These are phyloP conservation scores for Menura novaehollandiae DNA, from an alignment of 2,113 vertebrate genomes.

Conservation along the genomic window DNA sequence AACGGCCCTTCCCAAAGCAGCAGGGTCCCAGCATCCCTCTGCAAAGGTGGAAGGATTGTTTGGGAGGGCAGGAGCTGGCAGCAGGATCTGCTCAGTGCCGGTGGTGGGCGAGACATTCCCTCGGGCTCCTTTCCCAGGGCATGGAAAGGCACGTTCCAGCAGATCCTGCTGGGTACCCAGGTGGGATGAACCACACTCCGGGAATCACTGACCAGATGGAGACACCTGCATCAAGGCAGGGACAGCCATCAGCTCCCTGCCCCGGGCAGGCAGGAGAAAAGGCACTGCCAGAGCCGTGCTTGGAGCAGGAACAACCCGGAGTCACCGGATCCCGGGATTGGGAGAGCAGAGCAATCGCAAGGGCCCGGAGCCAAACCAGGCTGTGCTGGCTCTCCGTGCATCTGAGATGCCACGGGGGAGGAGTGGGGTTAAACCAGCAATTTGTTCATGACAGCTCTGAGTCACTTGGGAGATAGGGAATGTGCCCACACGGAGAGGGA, in stretches of 20 bases:
- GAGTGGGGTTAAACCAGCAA: background rate
- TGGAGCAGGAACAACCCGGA: background rate
- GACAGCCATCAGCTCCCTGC: background rate
- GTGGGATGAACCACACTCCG: accelerated
- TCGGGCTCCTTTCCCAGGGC: background rate
- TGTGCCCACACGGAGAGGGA: background rate
- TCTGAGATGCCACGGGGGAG: background rate
- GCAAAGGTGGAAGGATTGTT: background rate
- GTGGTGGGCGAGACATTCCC: background rate
- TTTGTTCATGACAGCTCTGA: background rate
- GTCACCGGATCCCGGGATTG: accelerated
- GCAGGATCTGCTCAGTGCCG: background rate
- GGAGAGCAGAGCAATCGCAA: background rate
- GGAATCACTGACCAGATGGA: background rate
- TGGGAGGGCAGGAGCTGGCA: background rate
- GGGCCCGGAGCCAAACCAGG: background rate
- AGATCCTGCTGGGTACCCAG: background rate
- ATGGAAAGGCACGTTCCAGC: accelerated
- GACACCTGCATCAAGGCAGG: background rate
- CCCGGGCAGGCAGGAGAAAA: background rate
- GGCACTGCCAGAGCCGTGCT: accelerated
- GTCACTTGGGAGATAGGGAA: background rate
- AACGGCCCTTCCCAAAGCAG: background rate
- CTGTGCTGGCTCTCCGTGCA: background rate
- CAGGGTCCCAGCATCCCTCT: accelerated